These are phyloP conservation scores for Glyptemys insculpta DNA, from an alignment of 2,797 vertebrate genomes.

Conservation along the genomic window DNA sequence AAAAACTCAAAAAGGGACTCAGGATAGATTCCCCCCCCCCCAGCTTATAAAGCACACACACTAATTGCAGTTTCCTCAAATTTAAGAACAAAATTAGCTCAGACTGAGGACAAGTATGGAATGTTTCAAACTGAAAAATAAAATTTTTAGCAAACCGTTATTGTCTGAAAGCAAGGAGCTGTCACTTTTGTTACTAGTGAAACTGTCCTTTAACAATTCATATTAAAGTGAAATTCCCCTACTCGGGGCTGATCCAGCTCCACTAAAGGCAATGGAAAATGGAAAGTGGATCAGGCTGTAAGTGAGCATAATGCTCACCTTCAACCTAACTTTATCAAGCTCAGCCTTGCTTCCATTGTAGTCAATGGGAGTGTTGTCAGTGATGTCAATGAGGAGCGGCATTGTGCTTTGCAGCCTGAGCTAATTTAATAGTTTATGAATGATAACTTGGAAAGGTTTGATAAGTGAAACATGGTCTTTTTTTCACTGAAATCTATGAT, in stretches of 20 bases:
- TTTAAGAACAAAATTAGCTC: slow-evolving; percentile 11
- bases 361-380: background rate
- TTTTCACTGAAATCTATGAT: slow-evolving; percentile 34
- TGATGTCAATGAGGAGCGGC: background rate
- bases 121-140: background rate
- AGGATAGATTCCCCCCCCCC: background rate
- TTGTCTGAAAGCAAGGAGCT: background rate
- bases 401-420: background rate
- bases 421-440: slow-evolving; percentile 29
- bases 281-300: slow-evolving; percentile 14
- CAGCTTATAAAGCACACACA: background rate
- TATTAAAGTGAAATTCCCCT: background rate
- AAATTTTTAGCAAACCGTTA: background rate
- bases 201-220: background rate
- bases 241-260: background rate
- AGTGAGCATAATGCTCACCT: background rate
- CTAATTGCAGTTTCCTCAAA: background rate
- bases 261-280: slow-evolving; percentile 32
- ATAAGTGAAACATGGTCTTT: slow-evolving; percentile 12
- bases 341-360: background rate
- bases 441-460: slow-evolving; percentile 19
- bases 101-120: background rate
- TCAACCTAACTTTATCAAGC: slow-evolving; percentile 12
- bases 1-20: background rate
- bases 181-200: background rate